These are phyloP conservation scores for Chaenogobius annularis DNA, from an alignment of 2,113 vertebrate genomes.

Conservation along the genomic window DNA sequence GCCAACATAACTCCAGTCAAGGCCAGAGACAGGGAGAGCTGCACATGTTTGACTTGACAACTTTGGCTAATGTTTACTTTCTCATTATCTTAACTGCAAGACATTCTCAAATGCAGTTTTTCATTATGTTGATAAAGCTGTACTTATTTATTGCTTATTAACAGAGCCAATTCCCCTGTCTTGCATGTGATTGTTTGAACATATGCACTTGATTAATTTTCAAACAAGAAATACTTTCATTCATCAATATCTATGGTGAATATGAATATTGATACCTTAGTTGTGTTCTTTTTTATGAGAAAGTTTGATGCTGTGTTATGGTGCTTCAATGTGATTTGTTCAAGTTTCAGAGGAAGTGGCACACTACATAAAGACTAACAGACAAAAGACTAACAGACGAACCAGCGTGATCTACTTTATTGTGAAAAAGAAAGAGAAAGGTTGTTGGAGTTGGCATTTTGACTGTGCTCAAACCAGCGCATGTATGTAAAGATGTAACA, in stretches of 20 bases:
- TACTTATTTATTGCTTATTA: constrained; percentile 47
- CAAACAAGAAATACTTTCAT: background rate
- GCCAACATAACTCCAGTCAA: constrained; percentile 43
- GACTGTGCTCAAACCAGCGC: constrained; percentile 10
- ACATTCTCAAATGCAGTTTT: background rate
- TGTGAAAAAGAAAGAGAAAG: constrained; percentile 26
- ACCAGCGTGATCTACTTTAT: constrained; percentile 47
- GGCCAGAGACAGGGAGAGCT: constrained; percentile 40
- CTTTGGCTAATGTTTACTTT: constrained; percentile 26
- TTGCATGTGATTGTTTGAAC: background rate
- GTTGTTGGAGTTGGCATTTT: constrained; percentile 1
- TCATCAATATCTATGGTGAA: background rate
- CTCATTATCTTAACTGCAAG: background rate
- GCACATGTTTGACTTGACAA: constrained; percentile 28
- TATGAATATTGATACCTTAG: constrained; percentile 4
- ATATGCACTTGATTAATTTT: background rate
- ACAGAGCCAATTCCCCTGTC: constrained; percentile 42
- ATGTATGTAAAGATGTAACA: no score
- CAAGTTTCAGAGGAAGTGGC: constrained; percentile 22
- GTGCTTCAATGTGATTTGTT: background rate
- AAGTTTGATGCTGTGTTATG: constrained; percentile 13
- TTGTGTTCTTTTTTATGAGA: constrained; percentile 12
- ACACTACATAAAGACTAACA: background rate
- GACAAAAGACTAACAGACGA: background rate
- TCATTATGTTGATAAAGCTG: constrained; percentile 25